Conservation (phyloP, 1,140 invertebrate genomes). For the Laupala kohalensis region DNA sequence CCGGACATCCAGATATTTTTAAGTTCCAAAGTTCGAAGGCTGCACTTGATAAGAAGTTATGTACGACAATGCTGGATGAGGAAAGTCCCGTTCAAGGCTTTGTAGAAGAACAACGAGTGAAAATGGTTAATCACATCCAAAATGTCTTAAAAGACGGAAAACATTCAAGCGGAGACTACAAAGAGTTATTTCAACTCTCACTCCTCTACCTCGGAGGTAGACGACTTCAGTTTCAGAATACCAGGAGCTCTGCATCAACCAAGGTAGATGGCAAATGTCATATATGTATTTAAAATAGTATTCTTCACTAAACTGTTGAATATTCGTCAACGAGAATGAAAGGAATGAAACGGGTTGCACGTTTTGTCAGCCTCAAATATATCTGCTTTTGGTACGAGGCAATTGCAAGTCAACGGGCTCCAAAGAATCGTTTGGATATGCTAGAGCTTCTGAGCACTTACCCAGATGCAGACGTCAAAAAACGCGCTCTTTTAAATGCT, state of each 20-base stretch:
- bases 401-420: conserved; percentile 14
- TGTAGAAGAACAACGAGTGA: no score
- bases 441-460: no score
- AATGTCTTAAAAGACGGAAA: not conserved
- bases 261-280: conserved; percentile 18
- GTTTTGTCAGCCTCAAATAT: not conserved
- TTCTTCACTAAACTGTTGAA: conserved; percentile 16
- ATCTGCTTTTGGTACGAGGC: conserved; percentile 12
- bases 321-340: not conserved
- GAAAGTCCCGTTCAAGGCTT: no score
- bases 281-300: conserved; percentile 20
- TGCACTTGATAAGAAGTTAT: no score
- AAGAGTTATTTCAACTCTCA: conserved; percentile 7
- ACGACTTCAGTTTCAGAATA: not conserved
- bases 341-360: conserved; percentile 11
- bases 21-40: no score
- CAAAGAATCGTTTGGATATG: conserved; percentile 11
- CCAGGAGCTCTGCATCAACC: conserved; percentile 18
- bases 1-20: no score
- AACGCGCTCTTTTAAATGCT: no score
- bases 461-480: no score
- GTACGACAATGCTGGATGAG: no score
- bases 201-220: not conserved
- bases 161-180: conserved; percentile 1
- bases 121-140: conserved; percentile 12